These are phyloP conservation scores for Nymphalis polychloros DNA, from an alignment of 2,888 invertebrate genomes.

Conservation along the genomic window DNA sequence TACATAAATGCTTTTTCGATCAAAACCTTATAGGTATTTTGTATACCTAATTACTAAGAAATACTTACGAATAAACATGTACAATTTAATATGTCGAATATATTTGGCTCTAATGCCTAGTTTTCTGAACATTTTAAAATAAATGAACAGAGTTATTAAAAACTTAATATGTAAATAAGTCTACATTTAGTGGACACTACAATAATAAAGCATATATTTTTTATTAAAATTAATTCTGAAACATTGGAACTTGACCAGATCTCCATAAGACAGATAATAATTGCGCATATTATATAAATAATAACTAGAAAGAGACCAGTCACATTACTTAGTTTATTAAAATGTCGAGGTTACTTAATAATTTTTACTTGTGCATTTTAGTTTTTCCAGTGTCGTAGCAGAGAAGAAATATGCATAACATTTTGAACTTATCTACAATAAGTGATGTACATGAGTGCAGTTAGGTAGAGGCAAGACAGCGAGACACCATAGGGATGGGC, in stretches of 20 bases:
- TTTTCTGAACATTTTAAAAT: background rate
- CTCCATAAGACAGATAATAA: background rate
- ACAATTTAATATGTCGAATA: slow-evolving; percentile 16
- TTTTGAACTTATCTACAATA: too few relatives aligned
- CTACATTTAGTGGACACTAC: background rate
- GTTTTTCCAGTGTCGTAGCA: too few relatives aligned
- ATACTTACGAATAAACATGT: slow-evolving; percentile 43
- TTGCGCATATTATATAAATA: background rate
- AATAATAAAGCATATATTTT: slow-evolving; percentile 4
- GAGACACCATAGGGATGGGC: too few relatives aligned
- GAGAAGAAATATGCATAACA: too few relatives aligned
- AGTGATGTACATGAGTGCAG: too few relatives aligned
- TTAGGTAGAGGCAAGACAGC: too few relatives aligned
- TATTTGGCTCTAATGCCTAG: slow-evolving; percentile 2
- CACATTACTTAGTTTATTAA: background rate
- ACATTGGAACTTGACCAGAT: background rate
- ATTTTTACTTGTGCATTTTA: background rate
- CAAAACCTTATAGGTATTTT: slow-evolving; percentile 29
- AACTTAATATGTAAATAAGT: slow-evolving; percentile 2
- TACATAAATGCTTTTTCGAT: slow-evolving; percentile 39
- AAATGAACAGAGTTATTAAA: background rate
- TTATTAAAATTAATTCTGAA: background rate
- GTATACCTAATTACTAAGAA: slow-evolving; percentile 42
- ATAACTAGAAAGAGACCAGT: background rate
- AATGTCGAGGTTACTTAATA: background rate